Conservation (phyloP, 2,888 invertebrate genomes). For the Drosophila colorata region DNA sequence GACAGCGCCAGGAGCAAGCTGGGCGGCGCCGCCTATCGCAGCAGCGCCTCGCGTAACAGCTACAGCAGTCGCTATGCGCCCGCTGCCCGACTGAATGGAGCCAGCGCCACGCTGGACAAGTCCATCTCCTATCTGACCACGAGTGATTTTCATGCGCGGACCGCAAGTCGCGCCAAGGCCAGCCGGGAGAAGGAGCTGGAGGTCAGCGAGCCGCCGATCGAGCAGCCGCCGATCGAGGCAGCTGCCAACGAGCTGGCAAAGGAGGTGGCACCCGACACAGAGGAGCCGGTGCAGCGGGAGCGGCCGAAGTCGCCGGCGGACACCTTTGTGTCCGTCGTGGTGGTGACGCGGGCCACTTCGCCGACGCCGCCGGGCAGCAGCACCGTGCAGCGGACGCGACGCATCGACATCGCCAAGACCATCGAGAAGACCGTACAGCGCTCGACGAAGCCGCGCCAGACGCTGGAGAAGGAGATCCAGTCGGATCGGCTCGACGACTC, state of each 20-base stretch:
- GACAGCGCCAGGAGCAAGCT: conserved; percentile 83
- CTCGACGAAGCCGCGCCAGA: conserved; percentile 87
- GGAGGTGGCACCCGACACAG: conserved; percentile 3
- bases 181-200: conserved; percentile 83
- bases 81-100: conserved; percentile 36
- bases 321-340: conserved; percentile 86
- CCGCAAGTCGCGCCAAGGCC: conserved; percentile 78
- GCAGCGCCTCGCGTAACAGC: conserved; percentile 59
- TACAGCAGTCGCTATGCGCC: conserved; percentile 61
- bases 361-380: conserved; percentile 89
- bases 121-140: conserved; percentile 84
- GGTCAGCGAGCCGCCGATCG: not conserved
- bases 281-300: conserved; percentile 12
- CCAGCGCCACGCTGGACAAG: conserved; percentile 64
- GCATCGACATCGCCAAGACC: conserved; percentile 90
- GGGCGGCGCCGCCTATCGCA: conserved; percentile 84
- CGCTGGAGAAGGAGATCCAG: conserved; percentile 90
- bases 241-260: conserved; percentile 20
- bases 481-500: conserved; percentile 90
- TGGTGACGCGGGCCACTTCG: conserved; percentile 92
- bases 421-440: conserved; percentile 90
- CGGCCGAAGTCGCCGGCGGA: conserved; percentile 55
- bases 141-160: conserved; percentile 84
- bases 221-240: conserved; percentile 14
- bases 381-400: conserved; percentile 88